A percentile compares a stretch with the other conserved stretches of the same genome.
These are phyloP conservation scores for Ianthella basta DNA, from an alignment of 37 sponge, comb jelly and placozoan genomes.

Conservation along the genomic window DNA sequence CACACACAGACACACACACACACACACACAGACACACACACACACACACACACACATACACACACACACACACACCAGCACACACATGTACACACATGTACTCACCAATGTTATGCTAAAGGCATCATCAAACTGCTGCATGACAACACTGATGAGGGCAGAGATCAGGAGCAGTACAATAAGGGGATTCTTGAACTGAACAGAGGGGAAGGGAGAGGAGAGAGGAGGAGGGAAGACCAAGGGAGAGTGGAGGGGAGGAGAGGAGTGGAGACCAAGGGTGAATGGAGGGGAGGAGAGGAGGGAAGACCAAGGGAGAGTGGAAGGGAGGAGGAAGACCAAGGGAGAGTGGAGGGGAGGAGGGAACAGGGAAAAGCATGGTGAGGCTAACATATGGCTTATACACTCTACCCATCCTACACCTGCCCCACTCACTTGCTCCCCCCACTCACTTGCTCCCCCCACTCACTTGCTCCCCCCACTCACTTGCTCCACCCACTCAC, in stretches of 20 bases:
- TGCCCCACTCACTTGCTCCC: too few relatives aligned
- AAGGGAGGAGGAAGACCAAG: too few relatives aligned
- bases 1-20: too few relatives aligned
- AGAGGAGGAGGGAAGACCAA: slow-evolving; percentile 13
- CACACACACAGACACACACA: too few relatives aligned
- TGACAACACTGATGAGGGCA: slow-evolving; percentile 89
- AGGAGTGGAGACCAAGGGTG: not conserved
- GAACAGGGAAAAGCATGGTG: not conserved
- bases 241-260: too few relatives aligned
- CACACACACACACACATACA: too few relatives aligned
- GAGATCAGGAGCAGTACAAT: slow-evolving; percentile 93
- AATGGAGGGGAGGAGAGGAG: not conserved
- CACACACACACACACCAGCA: too few relatives aligned
- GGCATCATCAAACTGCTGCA: slow-evolving; percentile 96
- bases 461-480: too few relatives aligned
- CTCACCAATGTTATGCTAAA: slow-evolving; percentile 95
- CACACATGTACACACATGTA: not conserved
- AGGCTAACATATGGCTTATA: not conserved
- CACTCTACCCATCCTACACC: too few relatives aligned
- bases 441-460: too few relatives aligned
- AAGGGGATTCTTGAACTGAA: slow-evolving; percentile 97
- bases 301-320: too few relatives aligned
- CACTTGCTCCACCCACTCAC: too few relatives aligned
- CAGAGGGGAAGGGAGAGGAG: not conserved
- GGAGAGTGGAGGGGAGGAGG: not conserved